These are phyloP conservation scores for Phenacoccus solenopsis DNA, from an alignment of 1,140 invertebrate species.

Conservation along the genomic window DNA sequence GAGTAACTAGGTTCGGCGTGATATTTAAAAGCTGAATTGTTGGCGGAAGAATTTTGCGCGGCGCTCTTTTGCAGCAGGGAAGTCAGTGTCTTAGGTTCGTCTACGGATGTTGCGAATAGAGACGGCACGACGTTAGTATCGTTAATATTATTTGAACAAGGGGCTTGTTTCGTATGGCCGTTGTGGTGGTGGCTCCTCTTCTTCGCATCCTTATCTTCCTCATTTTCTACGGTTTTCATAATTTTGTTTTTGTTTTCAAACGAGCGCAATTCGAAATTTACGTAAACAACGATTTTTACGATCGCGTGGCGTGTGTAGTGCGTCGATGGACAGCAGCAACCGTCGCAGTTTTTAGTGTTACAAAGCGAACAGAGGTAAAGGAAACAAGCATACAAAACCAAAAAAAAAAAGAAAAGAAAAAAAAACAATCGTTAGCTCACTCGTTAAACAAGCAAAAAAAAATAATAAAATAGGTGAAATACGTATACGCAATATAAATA, in stretches of 20 bases:
- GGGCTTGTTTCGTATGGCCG: not conserved
- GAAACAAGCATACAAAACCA: not conserved
- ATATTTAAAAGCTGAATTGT: not conserved
- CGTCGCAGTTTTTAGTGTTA: not conserved
- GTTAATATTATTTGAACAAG: not conserved
- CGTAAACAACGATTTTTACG: not conserved
- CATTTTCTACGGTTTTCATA: constrained; percentile 1
- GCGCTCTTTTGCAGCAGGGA: not conserved
- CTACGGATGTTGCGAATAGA: not conserved
- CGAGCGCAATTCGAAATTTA: not conserved
- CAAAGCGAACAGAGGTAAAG: constrained; percentile 4
- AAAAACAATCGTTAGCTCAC: constrained; percentile 9
- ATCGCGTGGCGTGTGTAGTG: too few species aligned
- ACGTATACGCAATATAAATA: not conserved
- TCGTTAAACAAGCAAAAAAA: not conserved
- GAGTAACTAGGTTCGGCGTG: not conserved
- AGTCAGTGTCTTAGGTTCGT: not conserved
- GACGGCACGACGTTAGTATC: not conserved
- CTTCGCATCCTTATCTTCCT: not conserved
- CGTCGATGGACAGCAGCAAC: not conserved
- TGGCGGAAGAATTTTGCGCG: constrained; percentile 5
- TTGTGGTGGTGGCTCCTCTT: not conserved
- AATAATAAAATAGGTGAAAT: constrained; percentile 5
- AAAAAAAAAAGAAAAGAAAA: constrained; percentile 8
- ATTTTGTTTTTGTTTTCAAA: not conserved